Conservation (phyloP, 53 echinoderm and acorn worm species). For the Holothuria leucospilota region DNA sequence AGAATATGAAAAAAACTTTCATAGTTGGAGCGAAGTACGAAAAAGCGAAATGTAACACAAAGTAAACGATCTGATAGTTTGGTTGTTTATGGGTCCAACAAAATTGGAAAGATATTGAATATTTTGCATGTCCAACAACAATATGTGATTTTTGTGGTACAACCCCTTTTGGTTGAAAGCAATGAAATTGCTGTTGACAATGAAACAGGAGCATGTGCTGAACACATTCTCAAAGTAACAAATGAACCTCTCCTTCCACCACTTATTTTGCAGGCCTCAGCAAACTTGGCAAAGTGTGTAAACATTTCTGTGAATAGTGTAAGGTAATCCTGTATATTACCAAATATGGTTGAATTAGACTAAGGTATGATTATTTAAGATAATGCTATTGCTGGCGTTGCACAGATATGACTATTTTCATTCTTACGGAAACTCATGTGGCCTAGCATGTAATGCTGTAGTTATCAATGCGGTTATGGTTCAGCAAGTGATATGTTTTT, state of each 20-base stretch:
- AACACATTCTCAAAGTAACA: no score
- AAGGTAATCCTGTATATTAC: slow-evolving; percentile 12
- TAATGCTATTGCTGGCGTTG: no score
- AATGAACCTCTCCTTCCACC: slow-evolving; percentile 23
- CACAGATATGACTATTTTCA: no score
- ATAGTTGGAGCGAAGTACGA: not conserved
- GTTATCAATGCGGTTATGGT: no score
- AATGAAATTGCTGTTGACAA: not conserved
- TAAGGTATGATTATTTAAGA: no score
- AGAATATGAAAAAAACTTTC: not conserved
- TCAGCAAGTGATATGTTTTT: no score
- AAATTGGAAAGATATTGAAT: not conserved
- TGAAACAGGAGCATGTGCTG: no score
- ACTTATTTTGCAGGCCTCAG: slow-evolving; percentile 20
- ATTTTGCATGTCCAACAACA: slow-evolving; percentile 18
- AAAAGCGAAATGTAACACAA: not conserved
- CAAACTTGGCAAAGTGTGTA: slow-evolving; percentile 33
- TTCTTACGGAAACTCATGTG: no score
- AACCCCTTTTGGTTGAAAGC: slow-evolving; percentile 8
- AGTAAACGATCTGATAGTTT: not conserved
- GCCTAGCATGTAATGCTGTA: no score
- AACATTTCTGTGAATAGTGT: slow-evolving; percentile 4
- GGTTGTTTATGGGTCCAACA: not conserved
- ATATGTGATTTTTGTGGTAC: slow-evolving; percentile 1
- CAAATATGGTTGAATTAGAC: slow-evolving; percentile 32